phyloP scores from a whole-genome alignment of 2,797 vertebrate species.

The Cirrhinus molitorella region DNA sequence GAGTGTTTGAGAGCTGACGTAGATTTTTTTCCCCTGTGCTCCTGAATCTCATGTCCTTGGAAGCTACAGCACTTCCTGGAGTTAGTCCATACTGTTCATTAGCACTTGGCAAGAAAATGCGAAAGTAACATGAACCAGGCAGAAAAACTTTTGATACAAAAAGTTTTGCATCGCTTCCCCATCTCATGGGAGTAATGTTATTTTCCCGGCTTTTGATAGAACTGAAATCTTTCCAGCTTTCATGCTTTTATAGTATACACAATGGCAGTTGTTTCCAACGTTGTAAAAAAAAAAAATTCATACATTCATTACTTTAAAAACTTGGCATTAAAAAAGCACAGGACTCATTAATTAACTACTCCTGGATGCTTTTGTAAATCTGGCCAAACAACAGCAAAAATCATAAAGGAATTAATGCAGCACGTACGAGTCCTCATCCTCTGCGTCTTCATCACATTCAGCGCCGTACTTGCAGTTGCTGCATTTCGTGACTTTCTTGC shows the following conservation, averaged over 20 bases:
- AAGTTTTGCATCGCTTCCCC: background rate
- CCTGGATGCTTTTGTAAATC: background rate
- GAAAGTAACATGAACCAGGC: conserved; percentile 18
- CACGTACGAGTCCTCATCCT: conserved; percentile 90
- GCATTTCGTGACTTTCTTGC: conserved; percentile 92
- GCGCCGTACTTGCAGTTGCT: conserved; percentile 98
- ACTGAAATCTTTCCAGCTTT: conserved; percentile 20
- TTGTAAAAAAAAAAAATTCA: background rate
- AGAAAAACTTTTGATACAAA: conserved; percentile 24
- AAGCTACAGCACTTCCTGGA: conserved; percentile 27
- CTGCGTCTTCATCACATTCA: conserved; percentile 97
- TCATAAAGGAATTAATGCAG: background rate
- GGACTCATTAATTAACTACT: background rate
- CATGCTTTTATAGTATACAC: conserved; percentile 34
- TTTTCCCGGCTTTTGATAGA: conserved; percentile 12
- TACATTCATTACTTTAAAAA: conserved; percentile 15
- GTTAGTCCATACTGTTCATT: conserved; percentile 37
- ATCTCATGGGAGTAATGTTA: conserved; percentile 16
- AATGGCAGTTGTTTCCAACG: conserved; percentile 17
- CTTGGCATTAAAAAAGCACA: background rate
- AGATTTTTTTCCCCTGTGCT: background rate
- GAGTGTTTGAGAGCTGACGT: conserved; percentile 3
- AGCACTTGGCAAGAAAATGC: conserved; percentile 37
- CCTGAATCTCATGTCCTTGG: conserved; percentile 30
- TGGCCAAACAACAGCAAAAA: background rate